Conservation (phyloP, 2,113 vertebrate genomes). For the Zapus hudsonius region DNA sequence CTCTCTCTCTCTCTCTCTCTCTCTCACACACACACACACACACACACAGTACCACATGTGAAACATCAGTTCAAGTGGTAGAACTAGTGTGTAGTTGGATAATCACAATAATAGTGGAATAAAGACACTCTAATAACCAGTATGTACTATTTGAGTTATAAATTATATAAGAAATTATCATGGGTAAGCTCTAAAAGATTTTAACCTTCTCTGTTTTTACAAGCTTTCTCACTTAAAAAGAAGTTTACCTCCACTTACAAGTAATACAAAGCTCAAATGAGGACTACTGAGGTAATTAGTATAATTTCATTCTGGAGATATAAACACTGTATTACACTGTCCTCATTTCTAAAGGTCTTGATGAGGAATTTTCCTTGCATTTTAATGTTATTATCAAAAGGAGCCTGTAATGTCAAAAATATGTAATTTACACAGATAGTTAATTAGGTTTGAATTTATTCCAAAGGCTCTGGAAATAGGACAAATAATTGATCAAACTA, state of each 20-base stretch:
- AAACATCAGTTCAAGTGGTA: neutral
- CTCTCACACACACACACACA: too few species aligned
- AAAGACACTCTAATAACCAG: neutral
- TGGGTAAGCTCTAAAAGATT: neutral
- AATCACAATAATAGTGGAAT: neutral
- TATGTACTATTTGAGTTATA: neutral
- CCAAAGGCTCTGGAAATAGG: slow-evolving; percentile 20
- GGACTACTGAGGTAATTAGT: slow-evolving; percentile 39
- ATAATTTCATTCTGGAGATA: slow-evolving; percentile 59
- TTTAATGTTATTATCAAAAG: slow-evolving; percentile 55
- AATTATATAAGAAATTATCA: neutral
- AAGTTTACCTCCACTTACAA: slow-evolving; percentile 1
- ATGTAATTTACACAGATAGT: slow-evolving; percentile 4
- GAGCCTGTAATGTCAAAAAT: slow-evolving; percentile 35
- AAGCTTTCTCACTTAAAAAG: slow-evolving; percentile 36
- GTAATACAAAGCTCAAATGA: slow-evolving; percentile 25
- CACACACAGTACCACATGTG: neutral
- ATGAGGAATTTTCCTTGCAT: neutral
- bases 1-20: too few species aligned
- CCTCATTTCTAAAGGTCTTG: neutral
- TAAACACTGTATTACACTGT: neutral
- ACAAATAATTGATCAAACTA: slow-evolving; percentile 24
- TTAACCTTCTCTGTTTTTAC: neutral
- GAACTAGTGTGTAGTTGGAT: neutral
- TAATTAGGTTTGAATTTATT: slow-evolving; percentile 48